Percentiles rank a stretch among this genome's conserved stretches.
These are phyloP conservation scores for Accipiter cooperii DNA, from an alignment of 2,113 vertebrate genomes.

Conservation along the genomic window DNA sequence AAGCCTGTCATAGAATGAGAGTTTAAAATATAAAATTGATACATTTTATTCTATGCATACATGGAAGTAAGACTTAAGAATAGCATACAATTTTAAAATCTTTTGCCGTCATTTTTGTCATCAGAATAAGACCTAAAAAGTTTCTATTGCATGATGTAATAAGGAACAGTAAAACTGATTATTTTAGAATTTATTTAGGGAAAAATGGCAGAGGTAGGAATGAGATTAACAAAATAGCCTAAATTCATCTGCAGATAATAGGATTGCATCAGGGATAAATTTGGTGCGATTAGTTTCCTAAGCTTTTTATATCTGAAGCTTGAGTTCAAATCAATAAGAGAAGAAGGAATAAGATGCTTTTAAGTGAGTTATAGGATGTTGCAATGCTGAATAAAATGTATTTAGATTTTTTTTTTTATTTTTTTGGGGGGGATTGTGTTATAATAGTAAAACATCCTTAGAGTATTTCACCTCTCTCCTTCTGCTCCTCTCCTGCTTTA, in stretches of 20 bases:
- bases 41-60: not conserved
- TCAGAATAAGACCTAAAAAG: not conserved
- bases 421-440: not conserved
- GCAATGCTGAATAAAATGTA: not conserved
- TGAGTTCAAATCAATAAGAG: not conserved
- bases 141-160: not conserved
- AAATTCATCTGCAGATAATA: not conserved
- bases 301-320: not conserved
- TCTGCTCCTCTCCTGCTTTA: not conserved
- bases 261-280: not conserved
- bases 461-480: not conserved
- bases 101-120: not conserved
- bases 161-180: not conserved
- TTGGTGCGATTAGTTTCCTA: not conserved
- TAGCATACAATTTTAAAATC: not conserved
- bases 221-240: not conserved
- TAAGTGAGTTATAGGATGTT: not conserved
- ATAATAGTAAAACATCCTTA: not conserved
- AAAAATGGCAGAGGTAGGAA: not conserved
- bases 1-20: not conserved
- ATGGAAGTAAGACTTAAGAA: not conserved
- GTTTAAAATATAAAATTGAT: not conserved
- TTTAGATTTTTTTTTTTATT: not conserved
- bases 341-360: not conserved
- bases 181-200: not conserved